Evolutionary conservation across 2,113 vertebrate species (phyloP).

Genomic region (Microtus oregoni): DNA sequence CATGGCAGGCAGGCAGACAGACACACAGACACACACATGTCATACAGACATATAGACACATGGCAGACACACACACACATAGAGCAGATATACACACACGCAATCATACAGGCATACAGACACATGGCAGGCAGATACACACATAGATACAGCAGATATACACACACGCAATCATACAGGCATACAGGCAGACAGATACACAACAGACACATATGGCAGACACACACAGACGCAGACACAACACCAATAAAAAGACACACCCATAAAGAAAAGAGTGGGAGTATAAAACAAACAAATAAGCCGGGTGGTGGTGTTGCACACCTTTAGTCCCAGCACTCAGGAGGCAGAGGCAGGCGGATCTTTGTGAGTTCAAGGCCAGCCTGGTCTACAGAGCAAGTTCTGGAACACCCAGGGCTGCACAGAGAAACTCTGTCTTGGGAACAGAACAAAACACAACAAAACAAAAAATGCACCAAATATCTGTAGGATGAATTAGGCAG

Average conservation of each 20-base stretch:
- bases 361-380: neutral
- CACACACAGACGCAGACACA: too few species aligned
- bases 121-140: too few species aligned
- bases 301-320: accelerated
- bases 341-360: neutral
- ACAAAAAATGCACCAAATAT: neutral
- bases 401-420: neutral
- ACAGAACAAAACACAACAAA: neutral
- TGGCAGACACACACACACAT: too few species aligned
- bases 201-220: too few species aligned
- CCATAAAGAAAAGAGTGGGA: neutral
- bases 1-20: too few species aligned
- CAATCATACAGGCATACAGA: too few species aligned
- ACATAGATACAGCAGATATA: too few species aligned
- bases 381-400: neutral
- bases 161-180: too few species aligned
- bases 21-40: too few species aligned
- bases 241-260: neutral
- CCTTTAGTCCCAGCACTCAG: neutral
- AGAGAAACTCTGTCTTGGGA: neutral
- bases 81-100: too few species aligned
- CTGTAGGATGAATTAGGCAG: neutral
- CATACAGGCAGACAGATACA: too few species aligned
- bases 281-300: neutral
- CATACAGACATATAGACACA: too few species aligned